These are phyloP conservation scores for Papilio polyxenes DNA, from an alignment of 1,140 invertebrate species.

Conservation along the genomic window DNA sequence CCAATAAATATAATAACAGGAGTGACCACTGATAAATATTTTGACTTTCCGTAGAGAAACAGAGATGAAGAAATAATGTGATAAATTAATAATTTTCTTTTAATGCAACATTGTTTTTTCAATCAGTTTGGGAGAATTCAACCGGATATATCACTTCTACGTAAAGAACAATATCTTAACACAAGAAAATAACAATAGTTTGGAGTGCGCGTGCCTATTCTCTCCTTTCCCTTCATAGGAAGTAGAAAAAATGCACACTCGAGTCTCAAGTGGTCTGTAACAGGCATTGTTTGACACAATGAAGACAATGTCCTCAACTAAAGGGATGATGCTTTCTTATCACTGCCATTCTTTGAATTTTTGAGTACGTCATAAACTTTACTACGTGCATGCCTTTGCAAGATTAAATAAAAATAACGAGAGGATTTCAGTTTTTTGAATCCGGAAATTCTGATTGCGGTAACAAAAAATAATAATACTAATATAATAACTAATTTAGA, in stretches of 20 bases:
- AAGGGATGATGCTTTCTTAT: constrained; percentile 51
- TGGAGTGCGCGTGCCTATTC: constrained; percentile 66
- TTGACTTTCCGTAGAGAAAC: no score
- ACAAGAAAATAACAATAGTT: constrained; percentile 54
- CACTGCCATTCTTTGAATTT: constrained; percentile 11
- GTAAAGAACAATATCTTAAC: constrained; percentile 65
- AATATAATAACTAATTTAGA: not conserved
- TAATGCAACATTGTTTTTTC: not conserved
- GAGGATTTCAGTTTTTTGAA: not conserved
- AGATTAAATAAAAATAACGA: not conserved
- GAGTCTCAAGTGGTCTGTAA: constrained; percentile 52
- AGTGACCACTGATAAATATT: no score
- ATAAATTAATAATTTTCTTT: not conserved
- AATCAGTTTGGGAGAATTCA: not conserved
- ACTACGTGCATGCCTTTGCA: not conserved
- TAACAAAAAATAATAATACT: not conserved
- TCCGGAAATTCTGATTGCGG: not conserved
- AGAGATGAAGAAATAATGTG: no score
- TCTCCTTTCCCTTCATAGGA: constrained; percentile 49
- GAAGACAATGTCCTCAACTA: constrained; percentile 52
- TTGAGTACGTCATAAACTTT: constrained; percentile 13
- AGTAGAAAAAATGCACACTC: constrained; percentile 63
- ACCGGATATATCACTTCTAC: constrained; percentile 70
- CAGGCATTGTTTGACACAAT: constrained; percentile 56
- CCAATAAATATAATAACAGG: no score